phyloP scores from a whole-genome alignment of 2,888 invertebrate genomes.

The Lasioglossum marginatum region DNA sequence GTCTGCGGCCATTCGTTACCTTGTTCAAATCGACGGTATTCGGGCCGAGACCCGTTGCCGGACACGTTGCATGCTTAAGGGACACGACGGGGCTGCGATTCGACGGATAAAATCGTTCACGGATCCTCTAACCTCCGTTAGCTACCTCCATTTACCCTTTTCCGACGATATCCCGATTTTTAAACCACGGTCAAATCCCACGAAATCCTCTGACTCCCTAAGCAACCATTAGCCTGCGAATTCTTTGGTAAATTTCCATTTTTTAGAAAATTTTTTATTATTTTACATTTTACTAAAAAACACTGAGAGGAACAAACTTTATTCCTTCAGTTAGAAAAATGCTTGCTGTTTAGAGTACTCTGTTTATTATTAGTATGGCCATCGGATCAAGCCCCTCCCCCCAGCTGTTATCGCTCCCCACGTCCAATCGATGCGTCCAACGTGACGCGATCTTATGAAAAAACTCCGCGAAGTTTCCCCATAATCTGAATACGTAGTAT shows the following conservation, averaged over 20 bases:
- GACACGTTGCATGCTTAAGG: slow-evolving; percentile 13
- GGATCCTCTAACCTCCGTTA: not conserved
- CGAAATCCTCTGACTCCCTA: not conserved
- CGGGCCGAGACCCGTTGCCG: not conserved
- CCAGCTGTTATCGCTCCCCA: not conserved
- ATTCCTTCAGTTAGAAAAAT: too few relatives aligned
- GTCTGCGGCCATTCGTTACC: slow-evolving; percentile 49
- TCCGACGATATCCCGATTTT: not conserved
- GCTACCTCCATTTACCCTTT: not conserved
- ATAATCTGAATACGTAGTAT: not conserved
- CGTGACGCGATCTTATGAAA: not conserved
- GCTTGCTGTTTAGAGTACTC: too few relatives aligned
- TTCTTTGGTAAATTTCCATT: not conserved
- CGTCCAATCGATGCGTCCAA: not conserved
- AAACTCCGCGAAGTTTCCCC: not conserved
- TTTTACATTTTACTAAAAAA: not conserved
- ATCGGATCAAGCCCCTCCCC: not conserved
- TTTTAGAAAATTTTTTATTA: too few relatives aligned
- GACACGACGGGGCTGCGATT: not conserved
- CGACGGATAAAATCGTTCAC: slow-evolving; percentile 1
- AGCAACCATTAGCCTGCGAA: not conserved
- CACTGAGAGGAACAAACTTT: too few relatives aligned
- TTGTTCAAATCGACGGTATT: slow-evolving; percentile 39
- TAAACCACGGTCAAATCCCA: not conserved
- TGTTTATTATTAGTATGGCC: too few relatives aligned